These are phyloP conservation scores for Watsonalla cultraria DNA, from an alignment of 2,888 invertebrate species.

Conservation along the genomic window DNA sequence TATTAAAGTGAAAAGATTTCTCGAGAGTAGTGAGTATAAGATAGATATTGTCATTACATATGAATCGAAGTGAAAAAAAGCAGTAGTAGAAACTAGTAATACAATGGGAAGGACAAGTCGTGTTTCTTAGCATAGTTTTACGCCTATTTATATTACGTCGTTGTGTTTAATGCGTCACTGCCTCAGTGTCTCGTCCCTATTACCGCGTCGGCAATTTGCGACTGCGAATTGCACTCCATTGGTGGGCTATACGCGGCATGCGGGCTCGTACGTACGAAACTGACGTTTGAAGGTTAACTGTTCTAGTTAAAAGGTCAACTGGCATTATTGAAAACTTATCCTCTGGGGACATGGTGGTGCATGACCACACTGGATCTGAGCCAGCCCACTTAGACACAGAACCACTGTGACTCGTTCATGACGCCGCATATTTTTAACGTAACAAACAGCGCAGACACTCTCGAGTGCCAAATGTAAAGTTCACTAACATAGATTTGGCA, in stretches of 20 bases:
- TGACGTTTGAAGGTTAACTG: slow-evolving; percentile 33
- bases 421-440: slow-evolving; percentile 77
- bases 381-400: slow-evolving; percentile 57
- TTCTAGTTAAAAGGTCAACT: slow-evolving; percentile 24
- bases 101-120: slow-evolving; percentile 6
- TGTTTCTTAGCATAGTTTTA: slow-evolving; percentile 32
- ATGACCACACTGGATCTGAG: slow-evolving; percentile 52
- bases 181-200: slow-evolving; percentile 18
- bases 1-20: too few species aligned
- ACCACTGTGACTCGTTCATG: slow-evolving; percentile 68
- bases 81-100: not conserved
- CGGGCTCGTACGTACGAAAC: slow-evolving; percentile 18
- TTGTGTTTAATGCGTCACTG: slow-evolving; percentile 34
- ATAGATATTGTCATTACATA: too few species aligned
- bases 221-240: slow-evolving; percentile 21
- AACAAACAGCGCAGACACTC: slow-evolving; percentile 67
- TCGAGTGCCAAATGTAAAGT: slow-evolving; percentile 75
- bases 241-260: slow-evolving; percentile 19
- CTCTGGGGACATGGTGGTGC: slow-evolving; percentile 29
- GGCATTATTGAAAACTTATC: slow-evolving; percentile 22
- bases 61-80: too few species aligned
- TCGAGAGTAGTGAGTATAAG: too few species aligned
- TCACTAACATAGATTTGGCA: slow-evolving; percentile 77
- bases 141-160: slow-evolving; percentile 30
- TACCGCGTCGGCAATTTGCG: slow-evolving; percentile 28